These are phyloP conservation scores for Coenonympha arcania DNA, from an alignment of 2,888 invertebrate genomes.

Conservation along the genomic window DNA sequence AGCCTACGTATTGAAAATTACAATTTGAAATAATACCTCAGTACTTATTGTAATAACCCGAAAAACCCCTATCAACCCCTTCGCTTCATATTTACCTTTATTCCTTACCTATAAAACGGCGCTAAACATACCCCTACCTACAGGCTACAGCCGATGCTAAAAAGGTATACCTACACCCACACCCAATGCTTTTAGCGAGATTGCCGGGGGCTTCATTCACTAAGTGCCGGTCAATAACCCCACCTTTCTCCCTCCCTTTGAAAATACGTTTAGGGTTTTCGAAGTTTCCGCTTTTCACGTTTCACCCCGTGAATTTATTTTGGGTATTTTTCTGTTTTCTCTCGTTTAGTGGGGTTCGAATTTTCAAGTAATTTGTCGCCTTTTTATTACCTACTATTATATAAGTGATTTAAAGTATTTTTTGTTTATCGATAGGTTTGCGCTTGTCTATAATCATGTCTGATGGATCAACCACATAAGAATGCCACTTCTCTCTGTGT, in stretches of 20 bases:
- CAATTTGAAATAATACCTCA: not conserved
- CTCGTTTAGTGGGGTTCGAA: constrained; percentile 2
- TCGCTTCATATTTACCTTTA: not conserved
- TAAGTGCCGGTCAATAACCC: constrained; percentile 51
- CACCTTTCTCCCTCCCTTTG: constrained; percentile 34
- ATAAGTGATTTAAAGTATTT: no score
- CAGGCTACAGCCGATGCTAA: constrained; percentile 12
- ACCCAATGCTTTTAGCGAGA: constrained; percentile 56
- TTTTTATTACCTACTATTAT: no score
- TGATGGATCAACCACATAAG: no score
- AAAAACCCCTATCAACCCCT: not conserved
- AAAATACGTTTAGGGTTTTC: constrained; percentile 45
- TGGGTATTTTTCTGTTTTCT: constrained; percentile 6
- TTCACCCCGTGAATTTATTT: constrained; percentile 13
- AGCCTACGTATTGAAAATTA: no score
- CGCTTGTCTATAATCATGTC: no score
- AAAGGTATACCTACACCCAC: constrained; percentile 16
- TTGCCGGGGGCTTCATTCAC: constrained; percentile 47
- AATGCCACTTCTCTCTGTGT: no score
- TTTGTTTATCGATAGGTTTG: no score
- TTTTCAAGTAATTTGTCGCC: no score
- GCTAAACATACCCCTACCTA: constrained; percentile 3
- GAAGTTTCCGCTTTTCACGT: constrained; percentile 27
- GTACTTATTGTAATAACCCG: not conserved
- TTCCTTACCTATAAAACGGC: constrained; percentile 14